phyloP scores from a whole-genome alignment of 2,797 vertebrate genomes.

The Smutsia temminckii region DNA sequence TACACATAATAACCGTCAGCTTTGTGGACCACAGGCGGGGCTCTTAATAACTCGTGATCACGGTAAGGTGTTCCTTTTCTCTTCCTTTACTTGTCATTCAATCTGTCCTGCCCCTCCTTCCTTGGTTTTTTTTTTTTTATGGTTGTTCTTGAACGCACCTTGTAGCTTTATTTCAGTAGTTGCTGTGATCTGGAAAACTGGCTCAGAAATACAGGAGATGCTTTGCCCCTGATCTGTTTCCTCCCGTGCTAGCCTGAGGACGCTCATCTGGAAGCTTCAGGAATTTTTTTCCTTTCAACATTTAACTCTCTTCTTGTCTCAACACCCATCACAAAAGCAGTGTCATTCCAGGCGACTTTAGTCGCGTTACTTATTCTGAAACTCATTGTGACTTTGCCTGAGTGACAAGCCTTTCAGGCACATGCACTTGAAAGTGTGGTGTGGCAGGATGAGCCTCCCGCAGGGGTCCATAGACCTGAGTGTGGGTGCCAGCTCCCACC shows the following conservation, averaged over 20 bases:
- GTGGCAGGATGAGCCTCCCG: neutral
- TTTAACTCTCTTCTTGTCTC: neutral
- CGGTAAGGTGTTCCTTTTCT: neutral
- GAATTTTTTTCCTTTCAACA: neutral
- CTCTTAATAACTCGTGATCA: neutral
- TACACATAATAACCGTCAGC: neutral
- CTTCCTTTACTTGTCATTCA: neutral
- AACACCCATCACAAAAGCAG: neutral
- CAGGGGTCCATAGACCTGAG: neutral
- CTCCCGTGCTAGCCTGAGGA: fast-evolving
- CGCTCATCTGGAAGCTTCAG: neutral
- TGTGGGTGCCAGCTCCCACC: neutral
- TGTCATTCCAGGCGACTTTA: neutral
- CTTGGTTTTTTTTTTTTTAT: neutral
- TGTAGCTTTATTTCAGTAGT: conserved; percentile 61
- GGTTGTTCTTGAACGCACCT: neutral
- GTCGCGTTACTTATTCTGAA: neutral
- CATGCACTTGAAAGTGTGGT: neutral
- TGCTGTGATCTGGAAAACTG: conserved; percentile 67
- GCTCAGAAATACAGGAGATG: conserved; percentile 55
- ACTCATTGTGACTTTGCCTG: neutral
- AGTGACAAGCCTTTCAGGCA: neutral
- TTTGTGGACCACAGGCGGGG: conserved; percentile 33
- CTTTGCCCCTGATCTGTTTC: neutral
- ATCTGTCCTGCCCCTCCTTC: neutral